Evolutionary conservation across 2,888 invertebrate genomes (phyloP).

Genomic region (Polyommatus iphigenia): DNA sequence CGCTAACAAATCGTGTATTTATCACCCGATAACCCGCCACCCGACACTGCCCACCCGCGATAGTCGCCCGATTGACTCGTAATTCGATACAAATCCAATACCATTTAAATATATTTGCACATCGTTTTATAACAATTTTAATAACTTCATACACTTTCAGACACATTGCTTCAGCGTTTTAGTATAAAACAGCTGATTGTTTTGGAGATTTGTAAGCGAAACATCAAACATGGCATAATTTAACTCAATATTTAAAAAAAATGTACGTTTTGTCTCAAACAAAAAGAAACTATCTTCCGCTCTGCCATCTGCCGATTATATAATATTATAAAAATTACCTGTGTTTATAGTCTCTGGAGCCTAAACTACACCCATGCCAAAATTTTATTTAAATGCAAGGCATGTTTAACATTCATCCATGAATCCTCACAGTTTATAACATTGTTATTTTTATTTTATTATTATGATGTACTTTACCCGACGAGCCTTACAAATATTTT

Average conservation of each 20-base stretch:
- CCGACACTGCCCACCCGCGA: background rate
- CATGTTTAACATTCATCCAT: background rate
- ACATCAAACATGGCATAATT: too few relatives aligned
- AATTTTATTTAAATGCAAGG: too few relatives aligned
- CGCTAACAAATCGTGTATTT: background rate
- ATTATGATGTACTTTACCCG: background rate
- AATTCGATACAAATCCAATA: conserved; percentile 24
- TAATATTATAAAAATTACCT: too few relatives aligned
- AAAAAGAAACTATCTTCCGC: too few relatives aligned
- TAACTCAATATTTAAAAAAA: too few relatives aligned
- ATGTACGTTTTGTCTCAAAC: too few relatives aligned
- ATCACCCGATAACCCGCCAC: conserved; percentile 5
- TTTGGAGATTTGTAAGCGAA: background rate
- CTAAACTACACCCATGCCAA: too few relatives aligned
- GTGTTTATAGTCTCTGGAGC: too few relatives aligned
- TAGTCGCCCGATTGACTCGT: conserved; percentile 21
- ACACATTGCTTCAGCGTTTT: background rate
- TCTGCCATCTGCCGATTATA: too few relatives aligned
- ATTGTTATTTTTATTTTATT: background rate
- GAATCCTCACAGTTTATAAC: background rate
- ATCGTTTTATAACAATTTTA: background rate
- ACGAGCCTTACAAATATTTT: background rate
- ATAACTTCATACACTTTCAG: background rate
- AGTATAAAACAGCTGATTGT: background rate
- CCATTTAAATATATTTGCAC: conserved; percentile 18